Evolutionary conservation across 2,113 vertebrate species (phyloP), one percentile per base, ranked within the genome.

Genomic region (Vulpes vulpes): DNA sequence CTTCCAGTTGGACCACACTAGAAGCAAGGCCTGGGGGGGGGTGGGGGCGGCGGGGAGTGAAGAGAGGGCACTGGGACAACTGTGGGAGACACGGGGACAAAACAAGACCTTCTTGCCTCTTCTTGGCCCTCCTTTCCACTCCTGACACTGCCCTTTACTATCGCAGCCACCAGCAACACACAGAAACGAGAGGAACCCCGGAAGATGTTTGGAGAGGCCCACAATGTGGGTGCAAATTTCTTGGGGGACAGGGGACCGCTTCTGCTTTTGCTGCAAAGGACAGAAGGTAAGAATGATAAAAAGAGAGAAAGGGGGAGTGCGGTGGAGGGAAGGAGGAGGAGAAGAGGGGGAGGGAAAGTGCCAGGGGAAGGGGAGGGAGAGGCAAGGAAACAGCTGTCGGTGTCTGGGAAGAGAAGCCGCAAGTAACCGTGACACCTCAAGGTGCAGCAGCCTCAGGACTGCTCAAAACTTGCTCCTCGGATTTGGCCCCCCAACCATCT

Each of bases 141-240:
- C 8, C 35, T 25, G 43, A 32, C 23, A 8, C 51, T 35, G 12
- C 2, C 23, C 15, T 55, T n/a, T 12, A 20, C 19, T 2, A 9
- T 51, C 5, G 55, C 27, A 57, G 7, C 55, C 0, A 8, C 16
- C 74, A 35, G 55, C 17, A 32, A 17, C 32, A 22, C 2, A 11
- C 67, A 89, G 79, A 71, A 78, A 89, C 0, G 9, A 10, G 16
- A 64, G 11, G 30, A 19, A n/a, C 51, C 60, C 0, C 0, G 0
- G 71, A 51, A 53, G 11, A 25, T 0, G 0, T 2, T 1, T 3
- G 12, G 30, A 55, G 30, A 73, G 32, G 25, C 11, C 19, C 4
- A 0, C 12, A 49, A 23, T 35, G 14, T n/a, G 35, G 59, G 62
- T 16, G 19, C 16, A 53, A n/a, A 59, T 59, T 83, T 65, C 27